Percentiles rank a stretch among this genome's conserved stretches.
Evolutionary conservation across 2,113 vertebrate genomes (phyloP).

Genomic region (Brachionichthys hirsutus): DNA sequence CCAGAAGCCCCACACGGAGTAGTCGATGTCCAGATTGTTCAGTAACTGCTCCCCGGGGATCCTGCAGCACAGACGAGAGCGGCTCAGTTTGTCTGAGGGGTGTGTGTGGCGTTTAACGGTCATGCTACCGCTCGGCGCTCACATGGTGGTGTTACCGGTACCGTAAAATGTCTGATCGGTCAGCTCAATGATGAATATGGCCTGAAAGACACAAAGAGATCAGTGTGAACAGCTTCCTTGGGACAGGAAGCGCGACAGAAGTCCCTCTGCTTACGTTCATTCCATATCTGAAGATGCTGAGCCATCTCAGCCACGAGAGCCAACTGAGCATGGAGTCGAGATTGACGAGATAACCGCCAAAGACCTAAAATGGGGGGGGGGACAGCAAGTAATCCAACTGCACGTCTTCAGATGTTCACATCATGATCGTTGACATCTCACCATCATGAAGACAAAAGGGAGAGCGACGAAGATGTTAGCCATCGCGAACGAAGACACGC

Average conservation of each 20-base stretch:
- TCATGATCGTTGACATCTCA: constrained; percentile 39
- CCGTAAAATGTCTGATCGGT: constrained; percentile 64
- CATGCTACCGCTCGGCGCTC: constrained; percentile 31
- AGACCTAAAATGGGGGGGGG: constrained; percentile 67
- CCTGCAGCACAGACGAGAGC: constrained; percentile 51
- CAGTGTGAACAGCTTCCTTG: background rate
- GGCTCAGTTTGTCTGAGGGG: constrained; percentile 1
- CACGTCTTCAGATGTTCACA: background rate
- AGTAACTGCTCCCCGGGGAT: constrained; percentile 74
- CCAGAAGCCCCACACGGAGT: constrained; percentile 82
- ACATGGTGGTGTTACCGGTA: constrained; percentile 52
- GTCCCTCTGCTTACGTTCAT: constrained; percentile 70
- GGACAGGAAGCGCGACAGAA: background rate
- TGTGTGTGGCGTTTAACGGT: background rate
- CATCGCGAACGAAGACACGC: constrained; percentile 75
- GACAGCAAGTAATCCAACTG: too few species aligned
- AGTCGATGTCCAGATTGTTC: constrained; percentile 67
- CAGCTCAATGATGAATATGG: constrained; percentile 76
- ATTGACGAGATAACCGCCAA: constrained; percentile 80
- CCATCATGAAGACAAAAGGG: constrained; percentile 85
- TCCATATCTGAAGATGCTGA: constrained; percentile 81
- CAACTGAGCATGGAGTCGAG: constrained; percentile 80
- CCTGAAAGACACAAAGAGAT: constrained; percentile 59
- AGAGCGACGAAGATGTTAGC: constrained; percentile 79
- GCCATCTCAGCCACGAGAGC: constrained; percentile 81